Percentiles rank a stretch among this genome's conserved stretches.
Conservation (phyloP, 2,888 invertebrate genomes). For the Lycia hirtaria region DNA sequence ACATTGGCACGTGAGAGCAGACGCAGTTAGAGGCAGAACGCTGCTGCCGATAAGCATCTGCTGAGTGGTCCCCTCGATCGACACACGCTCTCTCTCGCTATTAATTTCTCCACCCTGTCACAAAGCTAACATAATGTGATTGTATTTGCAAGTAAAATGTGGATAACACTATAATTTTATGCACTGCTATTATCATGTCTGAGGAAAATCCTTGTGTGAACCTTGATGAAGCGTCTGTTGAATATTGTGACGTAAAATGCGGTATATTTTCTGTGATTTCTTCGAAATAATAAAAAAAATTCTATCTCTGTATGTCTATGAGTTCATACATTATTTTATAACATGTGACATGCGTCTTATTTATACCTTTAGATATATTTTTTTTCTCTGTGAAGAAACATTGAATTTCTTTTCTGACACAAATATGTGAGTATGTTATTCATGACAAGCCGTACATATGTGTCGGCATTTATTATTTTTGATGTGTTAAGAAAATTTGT, state of each 20-base stretch:
- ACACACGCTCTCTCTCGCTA: slow-evolving; percentile 75
- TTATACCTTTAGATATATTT: too few species aligned
- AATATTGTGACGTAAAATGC: slow-evolving; percentile 41
- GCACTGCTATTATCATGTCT: slow-evolving; percentile 56
- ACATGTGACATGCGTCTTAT: neutral
- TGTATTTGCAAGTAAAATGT: slow-evolving; percentile 82
- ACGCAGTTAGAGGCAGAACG: slow-evolving; percentile 59
- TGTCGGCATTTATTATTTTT: neutral
- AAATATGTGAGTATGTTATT: neutral
- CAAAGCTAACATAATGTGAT: slow-evolving; percentile 81
- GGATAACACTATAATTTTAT: slow-evolving; percentile 64
- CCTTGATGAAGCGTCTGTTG: slow-evolving; percentile 48
- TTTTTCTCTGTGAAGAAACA: too few species aligned
- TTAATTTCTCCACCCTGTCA: slow-evolving; percentile 81
- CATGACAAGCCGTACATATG: neutral
- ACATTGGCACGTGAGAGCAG: slow-evolving; percentile 53
- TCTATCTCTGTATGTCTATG: too few species aligned
- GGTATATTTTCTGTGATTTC: slow-evolving; percentile 30
- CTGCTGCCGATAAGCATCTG: slow-evolving; percentile 83
- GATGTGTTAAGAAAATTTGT: neutral
- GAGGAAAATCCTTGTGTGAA: slow-evolving; percentile 56
- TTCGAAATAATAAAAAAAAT: neutral
- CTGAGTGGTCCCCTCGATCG: slow-evolving; percentile 82
- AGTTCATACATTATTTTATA: neutral
- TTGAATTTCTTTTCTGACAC: neutral